Evolutionary conservation across 2,113 vertebrate genomes (phyloP), one percentile per base, ranked within the genome.

Genomic region (Cyanoderma ruficeps): DNA sequence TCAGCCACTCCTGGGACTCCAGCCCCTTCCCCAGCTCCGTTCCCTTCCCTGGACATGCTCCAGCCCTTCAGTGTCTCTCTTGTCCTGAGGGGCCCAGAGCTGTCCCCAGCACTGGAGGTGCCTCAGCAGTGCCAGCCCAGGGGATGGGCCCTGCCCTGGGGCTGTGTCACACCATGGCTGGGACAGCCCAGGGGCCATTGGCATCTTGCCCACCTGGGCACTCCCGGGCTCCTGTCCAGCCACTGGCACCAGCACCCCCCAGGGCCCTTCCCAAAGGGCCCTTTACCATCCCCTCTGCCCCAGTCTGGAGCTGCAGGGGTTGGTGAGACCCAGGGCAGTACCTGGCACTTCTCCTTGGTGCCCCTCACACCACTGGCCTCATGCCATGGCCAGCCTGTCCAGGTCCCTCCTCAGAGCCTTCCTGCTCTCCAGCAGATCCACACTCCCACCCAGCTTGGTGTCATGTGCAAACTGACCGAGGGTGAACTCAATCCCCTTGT

Each of bases 401-500:
- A 64, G 39, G 3, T 14, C n/a, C 28, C 42, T 57, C 37, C 52
- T 37, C 2, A 78, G 42, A 37, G 19, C 61, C 10, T 42, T 33
- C 13, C 37, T 47, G 7, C 16, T 30, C 35, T 47, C 24, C 9
- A 46, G 21, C 18, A 85, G 4, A 56, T 30, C 17, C 10, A 20
- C 30, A 11, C 11, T 77, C 16, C 15, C 4, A 1, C 30, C 7
- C 53, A 47, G 1, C 7, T 5, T 30, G 22, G 11, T 41, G 7
- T 10, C 4, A 0, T 9, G 17, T 35, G 15, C 5, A 16, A 25
- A 19, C 13, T 17, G 13, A 3, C 31, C 13, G 21, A 65, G 21
- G 4, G 7, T 14, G 15, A 1, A 2, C 13, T 57, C 5, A 0
- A 49, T 42, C 4, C 3, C 15, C 11, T 39, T 1, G 0, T 53